Evolutionary conservation across 2,113 vertebrate species (phyloP), one percentile per base, ranked within the genome.

Genomic region (Oryzias melastigma): DNA sequence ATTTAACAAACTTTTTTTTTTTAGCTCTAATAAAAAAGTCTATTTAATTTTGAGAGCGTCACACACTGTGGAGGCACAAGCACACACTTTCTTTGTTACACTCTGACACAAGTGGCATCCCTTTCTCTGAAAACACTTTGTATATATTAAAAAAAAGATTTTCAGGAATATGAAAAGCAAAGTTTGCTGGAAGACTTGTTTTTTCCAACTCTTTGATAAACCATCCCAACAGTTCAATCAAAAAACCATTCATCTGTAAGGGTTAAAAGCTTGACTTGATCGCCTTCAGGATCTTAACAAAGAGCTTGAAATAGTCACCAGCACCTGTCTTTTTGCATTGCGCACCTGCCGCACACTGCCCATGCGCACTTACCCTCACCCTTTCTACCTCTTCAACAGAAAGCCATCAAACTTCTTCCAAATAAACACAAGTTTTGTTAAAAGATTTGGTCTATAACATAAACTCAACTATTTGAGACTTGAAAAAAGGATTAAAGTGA

Each of bases 291-390:
- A 84, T 80, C 82, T 69, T 82, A 83, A 85, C 85, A 92, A 87
- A 72, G 80, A 77, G 78, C 90, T 80, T 58, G 62, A 88, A 86
- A 89, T 89, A 90, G 85, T 88, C 90, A 75, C 80, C 70, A 91
- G 91, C 94, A 95, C 93, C 94, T 95, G 94, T 93, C 93, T 92
- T 89, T 92, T 27, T 89, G 88, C 84, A 92, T 58, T 62, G 82
- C 87, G 92, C 94, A 95, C 94, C 94, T 95, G 94, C 93, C 93
- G 86, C 82, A 69, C 83, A 78, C 75, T 52, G 89, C 92, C 85
- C 91, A 87, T 82, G 87, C 90, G 80, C 83, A 87, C 63, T 75
- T 20, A 67, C 65, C 50, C 63, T 47, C 45, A 43, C 40, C 44
- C 46, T 35, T 53, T 48, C 48, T 14, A 57, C 51, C 44, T 22